Evolutionary conservation across 2,888 invertebrate genomes (phyloP), one percentile per base, ranked within the genome.

Genomic region (Apodemia hepburni): DNA sequence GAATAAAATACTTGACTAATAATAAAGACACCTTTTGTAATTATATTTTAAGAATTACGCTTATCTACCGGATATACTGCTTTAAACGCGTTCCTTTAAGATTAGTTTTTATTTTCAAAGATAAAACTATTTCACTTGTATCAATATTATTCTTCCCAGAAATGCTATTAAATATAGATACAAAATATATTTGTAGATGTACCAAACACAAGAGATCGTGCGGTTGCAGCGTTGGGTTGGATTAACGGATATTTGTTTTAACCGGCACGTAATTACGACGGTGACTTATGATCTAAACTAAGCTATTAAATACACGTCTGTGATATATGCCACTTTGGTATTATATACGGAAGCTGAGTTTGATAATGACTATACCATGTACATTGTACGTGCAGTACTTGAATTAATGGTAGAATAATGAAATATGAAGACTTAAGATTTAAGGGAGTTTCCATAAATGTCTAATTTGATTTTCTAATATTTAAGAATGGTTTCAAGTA

Each of bases 231-330:
- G 69, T 69, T 70, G 66, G 67, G 33, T 62, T 58, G 70, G 69
- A 72, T 70, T 72, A 71, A 71, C 68, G 68, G 67, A 67, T 70
- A 68, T 72, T 71, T 71, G 67, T 68, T 70, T 65, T 66, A 68
- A 60, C 63, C 68, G 68, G 67, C 67, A 69, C 66, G 66, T 70
- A 70, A 71, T 71, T 68, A 68, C 66, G 54, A 64, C 29, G 60
- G 61, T 68, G 69, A 70, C 69, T 69, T 70, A 69, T 69, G 68
- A 67, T 64, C 69, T 67, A 63, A 27, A 61, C 65, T 66, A 51
- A 18, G 49, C 64, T 64, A 60, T 63, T 65, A 66, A 62, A 57
- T 42, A 61, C 54, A 69, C 59, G 59, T 59, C 45, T 59, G 42
- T 45, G 42, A 29, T 60, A 60, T 27, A 45, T 22, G 60, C 29